Conservation (phyloP, 2,113 vertebrate genomes). For the Vireo altiloquus region DNA sequence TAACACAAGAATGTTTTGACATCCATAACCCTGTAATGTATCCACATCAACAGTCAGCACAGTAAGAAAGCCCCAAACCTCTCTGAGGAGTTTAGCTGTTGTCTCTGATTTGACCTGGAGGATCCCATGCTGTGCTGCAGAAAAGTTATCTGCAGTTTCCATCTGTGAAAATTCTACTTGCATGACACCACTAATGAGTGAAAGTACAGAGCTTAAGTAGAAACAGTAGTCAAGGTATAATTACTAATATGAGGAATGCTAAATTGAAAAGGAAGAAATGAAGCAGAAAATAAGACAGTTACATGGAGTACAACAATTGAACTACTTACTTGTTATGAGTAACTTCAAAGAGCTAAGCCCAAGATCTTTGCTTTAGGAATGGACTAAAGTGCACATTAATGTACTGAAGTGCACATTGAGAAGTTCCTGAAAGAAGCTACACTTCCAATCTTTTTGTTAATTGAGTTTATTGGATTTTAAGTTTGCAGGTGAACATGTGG, state of each 20-base stretch:
- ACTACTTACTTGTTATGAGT: not conserved
- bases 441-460: not conserved
- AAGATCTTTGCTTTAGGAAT: not conserved
- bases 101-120: not conserved
- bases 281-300: not conserved
- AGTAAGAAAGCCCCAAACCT: not conserved
- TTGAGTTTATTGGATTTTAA: not conserved
- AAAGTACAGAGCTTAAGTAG: not conserved
- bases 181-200: not conserved
- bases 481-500: not conserved
- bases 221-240: not conserved
- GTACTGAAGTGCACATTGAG: not conserved
- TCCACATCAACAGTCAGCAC: not conserved
- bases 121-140: not conserved
- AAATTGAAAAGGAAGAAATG: not conserved
- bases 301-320: not conserved
- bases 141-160: not conserved
- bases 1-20: not conserved
- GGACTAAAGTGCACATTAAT: not conserved
- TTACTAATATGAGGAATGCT: not conserved
- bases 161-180: not conserved
- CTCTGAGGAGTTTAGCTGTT: not conserved
- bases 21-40: not conserved
- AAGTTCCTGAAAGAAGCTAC: not conserved
- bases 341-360: not conserved